Evolutionary conservation across 2,888 invertebrate genomes (phyloP).

Genomic region (Oscheius sp.): DNA sequence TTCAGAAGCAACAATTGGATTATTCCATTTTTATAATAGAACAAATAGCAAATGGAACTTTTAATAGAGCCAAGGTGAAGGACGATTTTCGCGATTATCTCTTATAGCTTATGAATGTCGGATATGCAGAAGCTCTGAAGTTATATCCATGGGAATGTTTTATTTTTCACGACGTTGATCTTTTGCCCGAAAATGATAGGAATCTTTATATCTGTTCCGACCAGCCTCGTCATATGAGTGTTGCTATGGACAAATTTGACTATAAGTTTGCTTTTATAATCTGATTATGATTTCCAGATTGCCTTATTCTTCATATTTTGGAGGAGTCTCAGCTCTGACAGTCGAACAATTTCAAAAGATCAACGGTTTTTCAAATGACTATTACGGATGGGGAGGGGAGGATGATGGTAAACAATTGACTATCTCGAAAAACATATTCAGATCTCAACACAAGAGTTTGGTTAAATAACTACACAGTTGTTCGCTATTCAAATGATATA

Average conservation of each 20-base stretch:
- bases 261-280: conserved; percentile 55
- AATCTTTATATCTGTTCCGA: conserved; percentile 70
- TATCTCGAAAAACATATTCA: not conserved
- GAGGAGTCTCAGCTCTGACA: conserved; percentile 91
- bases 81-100: not conserved
- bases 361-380: conserved; percentile 79
- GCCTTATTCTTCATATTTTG: conserved; percentile 89
- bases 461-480: conserved; percentile 80
- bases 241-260: conserved; percentile 68
- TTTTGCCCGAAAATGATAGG: conserved; percentile 67
- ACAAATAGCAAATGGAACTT: conserved; percentile 76
- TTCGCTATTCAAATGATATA: conserved; percentile 88
- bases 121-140: conserved; percentile 87
- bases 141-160: conserved; percentile 70
- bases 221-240: conserved; percentile 71
- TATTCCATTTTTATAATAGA: conserved; percentile 93
- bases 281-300: conserved; percentile 76
- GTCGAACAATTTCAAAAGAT: conserved; percentile 84
- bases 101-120: conserved; percentile 92
- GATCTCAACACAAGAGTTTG: conserved; percentile 31
- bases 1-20: conserved; percentile 89
- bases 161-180: conserved; percentile 73
- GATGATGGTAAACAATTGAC: conserved; percentile 84
- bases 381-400: conserved; percentile 97
- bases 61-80: conserved; percentile 84